A percentile compares a stretch with the other conserved stretches of the same genome.
These are phyloP conservation scores for Misgurnus anguillicaudatus DNA, from an alignment of 2,113 vertebrate genomes.

Conservation along the genomic window DNA sequence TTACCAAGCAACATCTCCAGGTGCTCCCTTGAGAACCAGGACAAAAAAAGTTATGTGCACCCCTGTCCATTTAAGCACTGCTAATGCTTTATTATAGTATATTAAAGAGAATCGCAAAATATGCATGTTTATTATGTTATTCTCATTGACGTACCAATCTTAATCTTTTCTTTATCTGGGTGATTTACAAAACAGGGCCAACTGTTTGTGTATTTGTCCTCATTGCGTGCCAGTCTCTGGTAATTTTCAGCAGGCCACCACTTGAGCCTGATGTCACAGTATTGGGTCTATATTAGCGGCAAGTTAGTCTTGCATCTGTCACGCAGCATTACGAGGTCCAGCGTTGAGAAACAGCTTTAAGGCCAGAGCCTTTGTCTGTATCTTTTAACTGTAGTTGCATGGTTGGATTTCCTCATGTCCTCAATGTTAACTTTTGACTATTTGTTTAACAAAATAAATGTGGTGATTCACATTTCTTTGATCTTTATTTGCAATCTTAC, in stretches of 20 bases:
- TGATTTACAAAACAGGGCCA: constrained; percentile 25
- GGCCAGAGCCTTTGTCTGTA: constrained; percentile 52
- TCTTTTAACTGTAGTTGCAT: neutral
- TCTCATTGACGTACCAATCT: constrained; percentile 11
- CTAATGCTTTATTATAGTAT: neutral
- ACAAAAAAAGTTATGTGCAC: too few relatives aligned
- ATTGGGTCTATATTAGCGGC: constrained; percentile 72
- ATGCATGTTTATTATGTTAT: neutral
- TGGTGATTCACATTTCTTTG: neutral
- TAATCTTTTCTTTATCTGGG: constrained; percentile 17
- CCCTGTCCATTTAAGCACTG: too few relatives aligned
- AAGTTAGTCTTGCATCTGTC: constrained; percentile 73
- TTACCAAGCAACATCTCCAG: too few relatives aligned
- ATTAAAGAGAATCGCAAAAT: too few relatives aligned
- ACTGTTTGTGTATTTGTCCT: constrained; percentile 59
- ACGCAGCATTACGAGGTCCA: constrained; percentile 62
- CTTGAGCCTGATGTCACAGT: constrained; percentile 70
- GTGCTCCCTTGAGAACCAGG: too few relatives aligned
- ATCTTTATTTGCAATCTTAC: neutral
- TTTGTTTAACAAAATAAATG: constrained; percentile 4
- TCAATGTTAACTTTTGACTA: neutral
- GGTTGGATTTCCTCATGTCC: constrained; percentile 2
- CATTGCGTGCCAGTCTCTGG: constrained; percentile 59
- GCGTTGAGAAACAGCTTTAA: constrained; percentile 55
- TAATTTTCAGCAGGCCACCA: constrained; percentile 61